These are phyloP conservation scores for Kryphioiulus occultus DNA, from an alignment of 2,888 invertebrate genomes.

Conservation along the genomic window DNA sequence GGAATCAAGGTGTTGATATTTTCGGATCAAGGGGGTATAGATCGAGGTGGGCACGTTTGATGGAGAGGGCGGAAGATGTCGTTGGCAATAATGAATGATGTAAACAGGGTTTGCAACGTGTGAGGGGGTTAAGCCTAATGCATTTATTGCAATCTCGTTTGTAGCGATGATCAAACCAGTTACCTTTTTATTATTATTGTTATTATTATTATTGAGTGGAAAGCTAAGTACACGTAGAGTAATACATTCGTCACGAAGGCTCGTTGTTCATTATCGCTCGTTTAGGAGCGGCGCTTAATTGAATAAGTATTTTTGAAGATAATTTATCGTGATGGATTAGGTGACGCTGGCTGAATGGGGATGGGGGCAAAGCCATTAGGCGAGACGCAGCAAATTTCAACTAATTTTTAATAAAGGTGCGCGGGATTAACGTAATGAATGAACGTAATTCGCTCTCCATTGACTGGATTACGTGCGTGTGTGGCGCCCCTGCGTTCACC, in stretches of 20 bases:
- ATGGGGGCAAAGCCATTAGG: background rate
- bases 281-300: background rate
- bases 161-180: background rate
- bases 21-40: background rate
- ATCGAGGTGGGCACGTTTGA: background rate
- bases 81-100: background rate
- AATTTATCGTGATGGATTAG: background rate
- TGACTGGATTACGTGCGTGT: slow-evolving; percentile 5
- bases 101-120: no score
- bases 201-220: background rate
- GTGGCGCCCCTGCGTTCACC: background rate
- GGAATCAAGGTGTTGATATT: background rate
- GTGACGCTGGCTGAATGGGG: background rate
- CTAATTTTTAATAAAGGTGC: slow-evolving; percentile 5
- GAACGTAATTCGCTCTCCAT: slow-evolving; percentile 1
- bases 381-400: background rate
- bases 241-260: background rate
- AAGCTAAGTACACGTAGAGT: no score
- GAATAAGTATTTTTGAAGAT: slow-evolving; percentile 5
- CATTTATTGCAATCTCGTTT: background rate
- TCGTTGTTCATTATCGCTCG: background rate
- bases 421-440: background rate
- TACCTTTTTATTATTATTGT: background rate
- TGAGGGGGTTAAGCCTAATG: background rate
- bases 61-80: background rate